Evolutionary conservation across 2,797 vertebrate genomes (phyloP), one percentile per base, ranked within the genome.

Genomic region (Alcedo quadribrachys): DNA sequence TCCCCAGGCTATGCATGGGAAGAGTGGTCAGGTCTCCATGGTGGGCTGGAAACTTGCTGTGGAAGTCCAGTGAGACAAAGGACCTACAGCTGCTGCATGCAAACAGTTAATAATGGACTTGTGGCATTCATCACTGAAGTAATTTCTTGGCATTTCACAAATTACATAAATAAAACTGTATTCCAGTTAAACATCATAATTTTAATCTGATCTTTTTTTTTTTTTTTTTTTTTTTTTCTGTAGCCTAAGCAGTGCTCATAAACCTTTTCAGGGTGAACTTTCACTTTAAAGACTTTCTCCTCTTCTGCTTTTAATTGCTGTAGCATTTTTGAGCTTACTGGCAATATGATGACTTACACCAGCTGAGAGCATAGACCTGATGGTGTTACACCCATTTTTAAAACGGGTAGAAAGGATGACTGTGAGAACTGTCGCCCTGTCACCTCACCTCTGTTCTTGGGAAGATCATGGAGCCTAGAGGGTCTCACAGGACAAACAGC

Each of bases 1-100:
- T 84, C 9, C 22, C 19, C 22, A 53, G 32, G 18, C 50, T 7
- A 2, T 71, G 62, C 37, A 70, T 57, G 32, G 8, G 40, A 63
- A 40, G 78, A 84, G 40, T 20, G 35, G 42, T 42, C 1, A 11
- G 50, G 35, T 84, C 63, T 74, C 2, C 1, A 43, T 28, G 37
- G 13, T 51, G 30, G 51, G 25, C 63, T 89, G 43, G 51, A 25
- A 58, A 60, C 32, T 54, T 76, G 55, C 71, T 66, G 8, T 58
- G 42, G 58, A 63, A 37, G 9, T 58, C 15, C 54, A 62, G 50
- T 2, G 4, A 75, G 77, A 81, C 32, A 42, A 66, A 86, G 60
- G 25, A 69, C 60, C 17, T 45, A 17, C 0, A 0, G 40, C 20
- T 69, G 11, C 40, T 81, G 19, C 2, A 0, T 46, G 42, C 45